Base-by-base conservation (phyloP, 2,888 invertebrate genomes). In the Globia sparganii region DNA sequence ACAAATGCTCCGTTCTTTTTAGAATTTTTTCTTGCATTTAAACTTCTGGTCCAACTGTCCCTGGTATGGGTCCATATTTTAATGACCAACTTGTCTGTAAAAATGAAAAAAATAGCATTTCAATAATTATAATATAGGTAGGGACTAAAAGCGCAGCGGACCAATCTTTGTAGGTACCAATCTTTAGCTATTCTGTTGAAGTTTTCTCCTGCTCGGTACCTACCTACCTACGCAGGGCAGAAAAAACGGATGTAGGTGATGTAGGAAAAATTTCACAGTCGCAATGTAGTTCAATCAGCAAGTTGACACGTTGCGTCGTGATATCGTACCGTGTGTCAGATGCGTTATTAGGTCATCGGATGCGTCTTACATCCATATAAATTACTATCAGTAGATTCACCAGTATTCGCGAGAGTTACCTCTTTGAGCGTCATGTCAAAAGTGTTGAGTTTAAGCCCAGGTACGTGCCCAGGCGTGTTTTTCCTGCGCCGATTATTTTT, bases 21-120 rank as follows among this genome's bases (percentile, higher is more conserved):
- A n/a, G 34, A 34, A 2, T 18, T 64, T 58, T 65, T 69, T 65
- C 62, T 69, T 21, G 28, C 43, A 46, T 46, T 69, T 31, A 78
- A 58, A 58, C 68, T 69, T 64, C 64, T 77, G 3, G 25, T 28
- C 77, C 77, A 78, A n/a, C 46, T 49, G 31, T 77, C 77, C 11
- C 69, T 77, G 34, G 59, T 79, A 37, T 68, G 69, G 15, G 61
- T 78, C 78, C 77, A 77, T 77, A 68, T 31, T 77, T 77, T 77
- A 28, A 77, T 62, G n/a, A 68, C 21, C n/a, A 62, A 62, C 21
- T 62, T 68, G 21, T 62, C 68, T 68, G 68, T n/a, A 62, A 68
- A 61, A 37, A 34, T 34, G 3, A 62, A 64, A 34, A 43, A 34
- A 37, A 56, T 25, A 21, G 11, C 4, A 61, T 61, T n/a, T 68